A percentile compares a stretch with the other conserved stretches of the same genome.
phyloP scores from a whole-genome alignment of 2,888 invertebrate genomes.

The Siphlonurus alternatus region DNA sequence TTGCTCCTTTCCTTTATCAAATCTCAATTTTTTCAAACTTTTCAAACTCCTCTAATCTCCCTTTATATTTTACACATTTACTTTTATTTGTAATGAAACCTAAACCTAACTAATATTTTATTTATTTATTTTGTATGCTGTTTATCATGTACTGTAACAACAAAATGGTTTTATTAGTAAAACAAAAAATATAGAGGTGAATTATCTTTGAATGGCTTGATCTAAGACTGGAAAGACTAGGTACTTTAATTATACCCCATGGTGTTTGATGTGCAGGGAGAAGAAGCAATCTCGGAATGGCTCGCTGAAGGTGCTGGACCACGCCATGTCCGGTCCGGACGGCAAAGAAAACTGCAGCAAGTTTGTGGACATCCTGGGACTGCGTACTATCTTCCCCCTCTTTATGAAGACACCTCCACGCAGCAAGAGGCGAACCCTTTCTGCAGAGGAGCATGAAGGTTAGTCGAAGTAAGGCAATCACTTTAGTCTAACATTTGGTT shows the following conservation, averaged over 20 bases:
- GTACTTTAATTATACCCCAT: too few species aligned
- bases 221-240: too few species aligned
- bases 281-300: slow-evolving; percentile 94
- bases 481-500: too few species aligned
- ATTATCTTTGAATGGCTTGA: too few species aligned
- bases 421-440: slow-evolving; percentile 56
- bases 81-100: too few species aligned
- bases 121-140: too few species aligned
- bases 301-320: slow-evolving; percentile 92
- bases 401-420: slow-evolving; percentile 98
- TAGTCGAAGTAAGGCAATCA: not conserved
- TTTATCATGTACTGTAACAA: too few species aligned
- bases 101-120: too few species aligned
- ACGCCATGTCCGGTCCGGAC: slow-evolving; percentile 86
- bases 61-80: not conserved
- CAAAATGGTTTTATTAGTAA: too few species aligned
- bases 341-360: slow-evolving; percentile 94
- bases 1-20: too few species aligned
- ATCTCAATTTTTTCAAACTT: too few species aligned
- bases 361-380: slow-evolving; percentile 92
- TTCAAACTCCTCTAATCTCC: not conserved
- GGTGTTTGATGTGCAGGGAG: slow-evolving; percentile 45
- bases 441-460: slow-evolving; percentile 82
- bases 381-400: slow-evolving; percentile 91
- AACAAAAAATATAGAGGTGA: too few species aligned